These are phyloP conservation scores for Podarcis siculus DNA, from an alignment of 2,797 vertebrate species.

Conservation along the genomic window DNA sequence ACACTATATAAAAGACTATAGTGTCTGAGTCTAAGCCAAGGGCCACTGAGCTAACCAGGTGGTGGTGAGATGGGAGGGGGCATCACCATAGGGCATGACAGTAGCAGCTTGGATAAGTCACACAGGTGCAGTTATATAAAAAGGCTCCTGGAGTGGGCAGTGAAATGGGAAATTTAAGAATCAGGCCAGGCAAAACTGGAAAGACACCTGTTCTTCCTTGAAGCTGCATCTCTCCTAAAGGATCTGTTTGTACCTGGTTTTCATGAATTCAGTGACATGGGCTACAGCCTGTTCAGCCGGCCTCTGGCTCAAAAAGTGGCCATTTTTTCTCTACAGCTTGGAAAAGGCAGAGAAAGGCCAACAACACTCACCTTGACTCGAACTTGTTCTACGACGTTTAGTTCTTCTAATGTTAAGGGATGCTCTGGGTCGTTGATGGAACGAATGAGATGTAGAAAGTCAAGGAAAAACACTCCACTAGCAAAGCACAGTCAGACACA, in stretches of 20 bases:
- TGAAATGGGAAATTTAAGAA: neutral
- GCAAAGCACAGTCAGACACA: neutral
- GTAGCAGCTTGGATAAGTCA: neutral
- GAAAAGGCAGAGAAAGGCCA: neutral
- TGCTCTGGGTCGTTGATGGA: conserved; percentile 92
- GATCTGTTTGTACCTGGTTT: neutral
- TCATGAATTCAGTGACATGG: neutral
- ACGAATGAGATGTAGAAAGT: conserved; percentile 86
- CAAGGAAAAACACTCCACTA: conserved; percentile 64
- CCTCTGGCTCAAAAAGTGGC: neutral
- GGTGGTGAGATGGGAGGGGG: too few relatives aligned
- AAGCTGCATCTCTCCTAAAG: neutral
- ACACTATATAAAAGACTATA: too few relatives aligned
- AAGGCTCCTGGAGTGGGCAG: neutral
- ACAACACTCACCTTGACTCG: conserved; percentile 80
- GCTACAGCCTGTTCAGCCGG: neutral
- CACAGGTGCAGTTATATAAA: neutral
- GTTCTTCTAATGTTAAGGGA: conserved; percentile 89
- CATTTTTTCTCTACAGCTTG: neutral
- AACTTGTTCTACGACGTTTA: conserved; percentile 90
- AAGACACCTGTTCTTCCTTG: neutral
- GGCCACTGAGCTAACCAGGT: neutral
- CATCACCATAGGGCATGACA: neutral
- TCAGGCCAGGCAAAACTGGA: neutral
- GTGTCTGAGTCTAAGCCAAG: too few relatives aligned